A percentile compares a stretch with the other conserved stretches of the same genome.
phyloP scores from a whole-genome alignment of 2,113 vertebrate genomes.

The Orycteropus afer region DNA sequence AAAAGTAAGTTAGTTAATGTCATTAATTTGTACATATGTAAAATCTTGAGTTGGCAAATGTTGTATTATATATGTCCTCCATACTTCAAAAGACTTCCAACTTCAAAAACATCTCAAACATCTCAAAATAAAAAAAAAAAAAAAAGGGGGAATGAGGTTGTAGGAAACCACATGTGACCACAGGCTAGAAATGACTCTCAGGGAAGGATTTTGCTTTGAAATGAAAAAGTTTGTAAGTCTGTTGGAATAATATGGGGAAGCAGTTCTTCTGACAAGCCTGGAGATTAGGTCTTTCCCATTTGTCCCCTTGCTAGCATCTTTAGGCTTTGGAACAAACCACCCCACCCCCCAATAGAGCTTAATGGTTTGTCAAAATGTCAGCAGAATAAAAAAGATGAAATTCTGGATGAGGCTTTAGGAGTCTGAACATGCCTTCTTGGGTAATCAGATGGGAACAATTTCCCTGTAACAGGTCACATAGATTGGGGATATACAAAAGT shows the following conservation, averaged over 20 bases:
- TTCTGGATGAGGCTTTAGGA: background rate
- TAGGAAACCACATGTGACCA: background rate
- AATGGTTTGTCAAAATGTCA: background rate
- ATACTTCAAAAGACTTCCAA: background rate
- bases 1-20: background rate
- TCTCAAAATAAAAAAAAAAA: background rate
- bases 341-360: background rate
- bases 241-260: background rate
- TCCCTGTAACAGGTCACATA: background rate
- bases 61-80: background rate
- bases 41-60: background rate
- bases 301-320: background rate
- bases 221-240: background rate
- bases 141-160: background rate
- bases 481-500: background rate
- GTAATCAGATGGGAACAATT: background rate
- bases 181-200: background rate
- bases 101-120: background rate
- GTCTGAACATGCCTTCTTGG: background rate
- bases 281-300: background rate
- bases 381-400: background rate
- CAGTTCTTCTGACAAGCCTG: background rate
- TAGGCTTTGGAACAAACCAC: background rate
- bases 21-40: background rate
- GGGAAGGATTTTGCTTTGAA: slow-evolving; percentile 21